phyloP scores from a whole-genome alignment of 2,888 invertebrate species.

The Vesta saturnalis region DNA sequence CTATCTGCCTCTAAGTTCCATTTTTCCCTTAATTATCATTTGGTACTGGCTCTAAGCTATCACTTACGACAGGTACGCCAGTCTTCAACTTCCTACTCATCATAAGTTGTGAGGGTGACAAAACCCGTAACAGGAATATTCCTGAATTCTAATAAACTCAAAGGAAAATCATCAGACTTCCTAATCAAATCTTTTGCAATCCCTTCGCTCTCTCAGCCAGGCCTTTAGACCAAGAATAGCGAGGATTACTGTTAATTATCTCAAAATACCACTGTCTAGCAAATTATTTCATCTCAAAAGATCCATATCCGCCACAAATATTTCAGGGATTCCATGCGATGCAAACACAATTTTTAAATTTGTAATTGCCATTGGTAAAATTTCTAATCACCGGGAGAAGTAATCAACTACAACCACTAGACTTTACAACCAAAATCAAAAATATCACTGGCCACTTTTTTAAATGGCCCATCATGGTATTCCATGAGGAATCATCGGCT shows the following conservation, averaged over 20 bases:
- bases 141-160: background rate
- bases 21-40: too few relatives aligned
- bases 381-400: background rate
- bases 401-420: background rate
- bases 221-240: background rate
- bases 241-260: background rate
- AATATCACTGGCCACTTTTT: too few relatives aligned
- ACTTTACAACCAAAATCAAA: background rate
- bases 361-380: background rate
- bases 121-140: background rate
- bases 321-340: background rate
- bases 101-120: background rate
- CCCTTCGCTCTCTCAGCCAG: background rate
- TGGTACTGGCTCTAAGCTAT: too few relatives aligned
- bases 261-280: background rate
- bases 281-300: background rate
- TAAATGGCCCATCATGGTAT: background rate
- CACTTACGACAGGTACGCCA: too few relatives aligned
- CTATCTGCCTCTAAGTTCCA: too few relatives aligned
- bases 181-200: background rate
- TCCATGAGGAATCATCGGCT: background rate
- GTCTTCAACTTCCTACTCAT: background rate
- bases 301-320: background rate
- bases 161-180: background rate
- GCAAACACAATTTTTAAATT: background rate